Evolutionary conservation across 2,113 vertebrate species (phyloP).

Genomic region (Electrona antarctica): DNA sequence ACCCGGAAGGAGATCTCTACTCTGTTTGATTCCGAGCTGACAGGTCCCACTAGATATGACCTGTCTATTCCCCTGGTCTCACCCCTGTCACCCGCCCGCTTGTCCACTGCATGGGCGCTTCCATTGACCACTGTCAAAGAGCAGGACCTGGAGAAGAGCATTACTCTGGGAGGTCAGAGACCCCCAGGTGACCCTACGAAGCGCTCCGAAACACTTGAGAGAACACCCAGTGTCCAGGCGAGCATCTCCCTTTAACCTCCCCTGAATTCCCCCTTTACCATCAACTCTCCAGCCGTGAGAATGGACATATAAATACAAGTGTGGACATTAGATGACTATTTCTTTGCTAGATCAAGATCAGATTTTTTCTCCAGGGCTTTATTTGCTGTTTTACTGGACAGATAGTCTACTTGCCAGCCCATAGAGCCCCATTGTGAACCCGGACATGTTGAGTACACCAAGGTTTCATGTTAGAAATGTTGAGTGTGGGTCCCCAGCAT

Average conservation of each 20-base stretch:
- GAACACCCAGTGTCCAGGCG: slow-evolving; percentile 48
- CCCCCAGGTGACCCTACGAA: slow-evolving; percentile 67
- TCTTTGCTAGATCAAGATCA: too few species aligned
- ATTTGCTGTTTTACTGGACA: too few species aligned
- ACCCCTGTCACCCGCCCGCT: slow-evolving; percentile 66
- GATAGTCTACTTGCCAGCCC: too few species aligned
- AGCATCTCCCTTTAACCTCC: slow-evolving; percentile 21
- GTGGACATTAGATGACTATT: too few species aligned
- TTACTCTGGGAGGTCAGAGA: slow-evolving; percentile 72
- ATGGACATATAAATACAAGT: slow-evolving; percentile 8
- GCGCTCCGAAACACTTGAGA: slow-evolving; percentile 60
- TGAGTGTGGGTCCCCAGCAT: too few species aligned
- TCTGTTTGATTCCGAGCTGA: slow-evolving; percentile 69
- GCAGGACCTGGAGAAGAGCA: slow-evolving; percentile 61
- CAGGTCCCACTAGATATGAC: slow-evolving; percentile 74
- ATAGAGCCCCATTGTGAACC: too few species aligned
- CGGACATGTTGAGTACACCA: too few species aligned
- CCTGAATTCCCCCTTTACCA: slow-evolving; percentile 36
- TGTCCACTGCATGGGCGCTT: slow-evolving; percentile 77
- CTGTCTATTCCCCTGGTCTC: slow-evolving; percentile 70
- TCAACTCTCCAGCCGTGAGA: slow-evolving; percentile 55
- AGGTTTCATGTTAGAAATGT: too few species aligned
- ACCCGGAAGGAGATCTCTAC: slow-evolving; percentile 63
- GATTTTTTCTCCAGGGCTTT: too few species aligned
- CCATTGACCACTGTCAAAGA: slow-evolving; percentile 76